These are phyloP conservation scores for Schrankia costaestrigalis DNA, from an alignment of 2,888 invertebrate genomes.

Conservation along the genomic window DNA sequence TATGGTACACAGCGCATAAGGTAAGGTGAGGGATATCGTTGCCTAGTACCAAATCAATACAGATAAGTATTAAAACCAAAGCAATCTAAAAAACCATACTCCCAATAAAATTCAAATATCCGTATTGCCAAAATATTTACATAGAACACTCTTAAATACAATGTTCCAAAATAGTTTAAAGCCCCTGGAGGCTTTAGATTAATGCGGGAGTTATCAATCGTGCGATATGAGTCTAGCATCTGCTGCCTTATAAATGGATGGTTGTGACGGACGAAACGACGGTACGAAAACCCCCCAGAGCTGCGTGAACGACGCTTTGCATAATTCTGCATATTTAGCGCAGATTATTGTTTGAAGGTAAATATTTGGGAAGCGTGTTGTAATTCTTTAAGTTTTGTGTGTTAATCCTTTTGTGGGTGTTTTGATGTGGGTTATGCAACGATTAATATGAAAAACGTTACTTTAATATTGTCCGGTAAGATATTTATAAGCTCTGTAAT, in stretches of 20 bases:
- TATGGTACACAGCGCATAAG: too few relatives aligned
- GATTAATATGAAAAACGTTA: too few relatives aligned
- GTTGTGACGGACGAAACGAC: constrained; percentile 14
- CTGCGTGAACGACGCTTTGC: constrained; percentile 22
- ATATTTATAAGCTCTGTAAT: too few relatives aligned
- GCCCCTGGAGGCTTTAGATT: constrained; percentile 27
- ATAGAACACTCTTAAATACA: too few relatives aligned
- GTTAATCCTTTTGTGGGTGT: too few relatives aligned
- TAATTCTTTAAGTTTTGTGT: constrained; percentile 1
- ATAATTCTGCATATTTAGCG: constrained; percentile 25
- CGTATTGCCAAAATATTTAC: neutral
- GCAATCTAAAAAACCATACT: too few relatives aligned
- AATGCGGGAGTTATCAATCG: constrained; percentile 50
- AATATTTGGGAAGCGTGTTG: constrained; percentile 1
- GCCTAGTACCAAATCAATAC: too few relatives aligned
- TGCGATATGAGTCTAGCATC: constrained; percentile 45
- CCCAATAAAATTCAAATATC: too few relatives aligned
- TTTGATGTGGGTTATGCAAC: too few relatives aligned
- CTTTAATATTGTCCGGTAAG: too few relatives aligned
- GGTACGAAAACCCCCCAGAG: constrained; percentile 1
- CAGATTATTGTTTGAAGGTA: constrained; percentile 14
- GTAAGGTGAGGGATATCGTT: too few relatives aligned
- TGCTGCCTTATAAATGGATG: constrained; percentile 44
- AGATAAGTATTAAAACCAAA: too few relatives aligned
- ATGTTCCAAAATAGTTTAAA: constrained; percentile 17